Evolutionary conservation across 2,797 vertebrate species (phyloP), one percentile per base, ranked within the genome.

Genomic region (Margarornis squamiger): DNA sequence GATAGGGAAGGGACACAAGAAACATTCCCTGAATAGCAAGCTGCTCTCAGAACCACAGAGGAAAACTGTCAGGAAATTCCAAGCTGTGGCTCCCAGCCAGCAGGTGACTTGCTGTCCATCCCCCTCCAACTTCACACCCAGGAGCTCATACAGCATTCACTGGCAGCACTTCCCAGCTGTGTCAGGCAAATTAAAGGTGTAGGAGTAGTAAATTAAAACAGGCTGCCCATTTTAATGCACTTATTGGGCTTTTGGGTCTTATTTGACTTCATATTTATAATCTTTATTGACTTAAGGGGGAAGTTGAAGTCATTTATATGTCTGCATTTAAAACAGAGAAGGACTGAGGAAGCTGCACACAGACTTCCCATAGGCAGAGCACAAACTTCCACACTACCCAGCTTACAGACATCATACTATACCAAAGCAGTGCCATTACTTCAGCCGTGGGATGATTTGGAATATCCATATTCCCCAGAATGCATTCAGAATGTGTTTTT

Each of bases 111-210:
- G 2, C 57, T 94, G 73, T 71, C 66, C 30, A 1, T 72, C 59
- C 34, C 36, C 51, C 72, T 85, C 51, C 57, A 66, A 15, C 21
- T 89, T 92, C 39, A 39, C 63, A 55, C 12, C 4, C 48, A 34
- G 57, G 30, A 73, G 27, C 68, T 92, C 38, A 5, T 14, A 6
- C 30, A 83, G 76, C 62, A 4, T 17, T 85, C 41, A 8, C 76
- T 76, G 41, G 18, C 73, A 88, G 36, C 2, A 0, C 52, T 76
- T 59, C 62, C 81, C 75, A 63, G 70, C 55, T 46, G 32, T n/a
- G 38, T 68, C 51, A 38, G 70, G 32, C 32, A 88, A 86, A 32
- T 48, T 36, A n/a, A 91, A 88, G 87, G 75, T 66, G 67, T 30
- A 66, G n/a, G 2, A 46, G 63, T 14, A 74, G 71, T 46, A 90